These are phyloP conservation scores for Sceliomorpha sp. DNA, from an alignment of 2,888 invertebrate species.

Conservation along the genomic window DNA sequence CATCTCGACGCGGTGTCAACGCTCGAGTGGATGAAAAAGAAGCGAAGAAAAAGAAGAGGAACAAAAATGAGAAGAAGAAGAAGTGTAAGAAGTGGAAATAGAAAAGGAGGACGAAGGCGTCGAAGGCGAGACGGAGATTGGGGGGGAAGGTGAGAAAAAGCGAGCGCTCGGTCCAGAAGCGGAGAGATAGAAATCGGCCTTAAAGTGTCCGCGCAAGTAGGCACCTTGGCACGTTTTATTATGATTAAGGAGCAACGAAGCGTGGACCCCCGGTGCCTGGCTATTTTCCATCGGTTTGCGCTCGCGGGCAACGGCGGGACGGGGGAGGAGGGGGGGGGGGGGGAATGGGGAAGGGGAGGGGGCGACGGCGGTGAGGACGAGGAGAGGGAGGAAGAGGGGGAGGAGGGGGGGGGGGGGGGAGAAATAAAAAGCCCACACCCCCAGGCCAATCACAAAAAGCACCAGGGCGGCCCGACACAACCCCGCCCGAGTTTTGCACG, in stretches of 20 bases:
- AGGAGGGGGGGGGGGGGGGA: too few species aligned
- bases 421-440: too few species aligned
- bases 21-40: conserved; percentile 1
- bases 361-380: conserved; percentile 8
- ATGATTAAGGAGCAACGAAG: conserved; percentile 77
- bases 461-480: too few species aligned
- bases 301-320: conserved; percentile 16
- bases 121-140: conserved; percentile 43
- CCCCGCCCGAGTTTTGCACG: too few species aligned
- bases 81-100: too few species aligned
- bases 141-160: conserved; percentile 41
- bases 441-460: too few species aligned
- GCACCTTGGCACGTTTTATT: conserved; percentile 79
- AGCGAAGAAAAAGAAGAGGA: conserved; percentile 1
- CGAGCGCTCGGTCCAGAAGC: conserved; percentile 22
- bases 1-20: too few species aligned
- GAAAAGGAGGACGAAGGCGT: conserved; percentile 15
- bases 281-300: conserved; percentile 50
- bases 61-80: too few species aligned
- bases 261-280: conserved; percentile 67
- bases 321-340: conserved; percentile 5
- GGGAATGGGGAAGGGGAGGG: not conserved
- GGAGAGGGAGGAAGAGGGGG: too few species aligned
- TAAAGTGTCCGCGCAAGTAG: conserved; percentile 71
- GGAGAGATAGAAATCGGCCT: conserved; percentile 72